phyloP scores from a whole-genome alignment of 2,113 vertebrate genomes.

The Chlorodrepanis virens region DNA sequence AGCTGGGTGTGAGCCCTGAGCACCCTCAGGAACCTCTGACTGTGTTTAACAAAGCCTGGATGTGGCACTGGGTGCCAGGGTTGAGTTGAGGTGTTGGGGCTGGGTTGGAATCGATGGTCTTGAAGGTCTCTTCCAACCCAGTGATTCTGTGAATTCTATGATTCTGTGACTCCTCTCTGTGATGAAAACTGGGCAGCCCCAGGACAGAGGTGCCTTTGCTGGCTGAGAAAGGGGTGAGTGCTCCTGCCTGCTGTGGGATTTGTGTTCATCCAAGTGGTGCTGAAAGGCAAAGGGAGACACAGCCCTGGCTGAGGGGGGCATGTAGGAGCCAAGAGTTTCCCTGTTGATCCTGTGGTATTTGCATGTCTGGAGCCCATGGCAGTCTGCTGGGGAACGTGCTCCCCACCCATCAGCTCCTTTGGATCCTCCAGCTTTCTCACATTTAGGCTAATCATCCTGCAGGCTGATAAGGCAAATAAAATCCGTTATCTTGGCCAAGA shows the following conservation, averaged over 20 bases:
- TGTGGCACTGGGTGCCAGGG: too few species aligned
- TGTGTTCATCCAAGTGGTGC: not conserved
- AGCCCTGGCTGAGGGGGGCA: not conserved
- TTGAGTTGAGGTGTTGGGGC: too few species aligned
- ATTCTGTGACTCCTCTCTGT: not conserved
- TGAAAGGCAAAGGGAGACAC: not conserved
- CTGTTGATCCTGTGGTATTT: not conserved
- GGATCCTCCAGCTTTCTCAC: constrained; percentile 29
- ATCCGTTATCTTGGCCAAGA: constrained; percentile 48
- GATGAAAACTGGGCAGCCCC: not conserved
- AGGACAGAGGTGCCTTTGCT: not conserved
- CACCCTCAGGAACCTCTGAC: not conserved
- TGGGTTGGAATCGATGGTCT: not conserved
- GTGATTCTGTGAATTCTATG: too few species aligned
- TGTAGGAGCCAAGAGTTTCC: not conserved
- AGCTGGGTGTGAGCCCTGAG: not conserved
- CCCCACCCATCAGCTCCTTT: not conserved
- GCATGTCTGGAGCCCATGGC: constrained; percentile 3
- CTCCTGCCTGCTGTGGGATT: not conserved
- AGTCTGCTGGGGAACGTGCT: not conserved
- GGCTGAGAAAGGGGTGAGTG: fast-evolving
- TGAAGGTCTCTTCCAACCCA: not conserved
- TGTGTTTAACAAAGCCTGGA: too few species aligned
- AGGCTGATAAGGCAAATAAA: constrained; percentile 61
- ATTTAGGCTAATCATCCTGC: constrained; percentile 28